Conservation (phyloP, 2,113 vertebrate species). For the Cottus gobio region DNA sequence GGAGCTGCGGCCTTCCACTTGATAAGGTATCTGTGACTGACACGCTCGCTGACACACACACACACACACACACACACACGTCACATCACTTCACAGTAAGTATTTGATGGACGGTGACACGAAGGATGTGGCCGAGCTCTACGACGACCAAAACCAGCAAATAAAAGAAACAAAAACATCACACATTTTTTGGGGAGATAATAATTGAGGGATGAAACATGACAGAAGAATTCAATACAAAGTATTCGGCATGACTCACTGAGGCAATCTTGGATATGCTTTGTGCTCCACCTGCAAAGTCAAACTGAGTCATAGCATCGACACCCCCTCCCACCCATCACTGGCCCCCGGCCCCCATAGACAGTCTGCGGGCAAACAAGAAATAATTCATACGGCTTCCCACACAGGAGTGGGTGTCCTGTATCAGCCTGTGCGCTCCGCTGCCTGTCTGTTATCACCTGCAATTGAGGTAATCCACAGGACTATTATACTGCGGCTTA, state of each 20-base stretch:
- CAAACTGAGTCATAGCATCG: constrained; percentile 47
- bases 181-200: not conserved
- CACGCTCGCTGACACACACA: constrained; percentile 41
- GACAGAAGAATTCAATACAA: not conserved
- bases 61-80: not conserved
- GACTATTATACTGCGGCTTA: constrained; percentile 86
- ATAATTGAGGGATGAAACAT: not conserved
- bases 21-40: constrained; percentile 72
- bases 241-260: constrained; percentile 67
- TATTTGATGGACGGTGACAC: not conserved
- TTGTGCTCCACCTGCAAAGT: constrained; percentile 49
- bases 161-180: not conserved
- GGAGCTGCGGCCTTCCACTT: constrained; percentile 50
- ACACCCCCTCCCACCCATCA: constrained; percentile 34
- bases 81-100: constrained; percentile 41
- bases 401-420: constrained; percentile 88
- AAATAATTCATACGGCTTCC: constrained; percentile 93
- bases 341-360: constrained; percentile 70
- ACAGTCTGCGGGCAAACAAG: constrained; percentile 82
- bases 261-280: constrained; percentile 6
- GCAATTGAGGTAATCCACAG: constrained; percentile 90
- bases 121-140: not conserved
- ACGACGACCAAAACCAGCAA: not conserved
- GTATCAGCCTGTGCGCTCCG: constrained; percentile 87
- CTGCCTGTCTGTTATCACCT: constrained; percentile 91